A percentile compares a stretch with the other conserved stretches of the same genome.
These are phyloP conservation scores for Diabrotica undecimpunctata DNA, from an alignment of 1,140 invertebrate genomes.

Conservation along the genomic window DNA sequence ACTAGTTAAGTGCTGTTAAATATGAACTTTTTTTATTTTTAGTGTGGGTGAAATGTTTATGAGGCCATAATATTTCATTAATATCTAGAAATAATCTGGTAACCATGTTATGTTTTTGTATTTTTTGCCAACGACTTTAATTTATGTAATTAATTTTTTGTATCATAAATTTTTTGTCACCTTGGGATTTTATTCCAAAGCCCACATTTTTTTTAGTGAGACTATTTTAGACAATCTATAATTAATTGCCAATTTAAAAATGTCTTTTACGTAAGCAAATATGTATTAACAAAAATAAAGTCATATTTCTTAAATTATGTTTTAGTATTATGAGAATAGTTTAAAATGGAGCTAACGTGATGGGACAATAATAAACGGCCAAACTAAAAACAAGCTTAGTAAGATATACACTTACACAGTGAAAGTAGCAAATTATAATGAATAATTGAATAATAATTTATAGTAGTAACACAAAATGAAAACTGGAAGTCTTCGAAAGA, in stretches of 20 bases:
- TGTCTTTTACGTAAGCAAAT: not conserved
- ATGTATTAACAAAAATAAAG: too few species aligned
- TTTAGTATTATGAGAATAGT: too few species aligned
- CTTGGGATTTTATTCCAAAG: conserved; percentile 1
- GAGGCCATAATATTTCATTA: conserved; percentile 8
- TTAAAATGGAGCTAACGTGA: too few species aligned
- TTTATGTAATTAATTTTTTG: conserved; percentile 18
- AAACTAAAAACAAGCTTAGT: too few species aligned
- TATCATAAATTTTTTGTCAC: conserved; percentile 12
- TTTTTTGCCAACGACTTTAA: conserved; percentile 16
- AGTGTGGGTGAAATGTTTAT: conserved; percentile 5
- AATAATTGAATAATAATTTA: too few species aligned
- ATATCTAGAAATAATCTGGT: conserved; percentile 18
- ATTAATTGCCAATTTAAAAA: conserved; percentile 15
- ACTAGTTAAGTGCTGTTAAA: conserved; percentile 1
- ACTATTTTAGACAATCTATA: conserved; percentile 3
- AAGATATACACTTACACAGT: too few species aligned
- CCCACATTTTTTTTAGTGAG: conserved; percentile 10
- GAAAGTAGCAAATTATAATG: too few species aligned
- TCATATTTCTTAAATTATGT: too few species aligned
- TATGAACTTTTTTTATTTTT: conserved; percentile 8
- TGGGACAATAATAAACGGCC: too few species aligned
- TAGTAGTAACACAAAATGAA: too few species aligned
- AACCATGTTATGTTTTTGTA: conserved; percentile 3
- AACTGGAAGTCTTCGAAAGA: too few species aligned